These are phyloP conservation scores for Syrista parreyssii DNA, from an alignment of 2,888 invertebrate genomes.

Conservation along the genomic window DNA sequence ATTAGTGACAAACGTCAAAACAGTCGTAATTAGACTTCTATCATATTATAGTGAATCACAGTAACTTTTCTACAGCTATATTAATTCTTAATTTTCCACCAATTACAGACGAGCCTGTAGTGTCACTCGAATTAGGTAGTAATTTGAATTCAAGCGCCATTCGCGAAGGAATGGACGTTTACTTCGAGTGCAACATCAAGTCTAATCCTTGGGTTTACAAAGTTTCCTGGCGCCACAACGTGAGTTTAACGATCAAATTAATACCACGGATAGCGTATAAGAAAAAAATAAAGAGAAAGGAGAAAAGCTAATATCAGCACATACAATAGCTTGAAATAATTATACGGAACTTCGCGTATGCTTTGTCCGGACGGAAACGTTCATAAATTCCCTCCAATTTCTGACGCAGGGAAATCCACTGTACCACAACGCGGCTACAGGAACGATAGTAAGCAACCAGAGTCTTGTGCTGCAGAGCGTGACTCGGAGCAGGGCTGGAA, in stretches of 20 bases:
- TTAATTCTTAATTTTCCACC: neutral
- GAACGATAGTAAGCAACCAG: slow-evolving; percentile 89
- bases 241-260: slow-evolving; percentile 53
- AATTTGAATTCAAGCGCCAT: slow-evolving; percentile 83
- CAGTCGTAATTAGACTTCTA: neutral
- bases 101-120: slow-evolving; percentile 83
- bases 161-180: slow-evolving; percentile 89
- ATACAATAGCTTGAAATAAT: neutral
- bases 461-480: slow-evolving; percentile 90
- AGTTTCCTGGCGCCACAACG: slow-evolving; percentile 83
- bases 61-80: neutral
- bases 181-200: slow-evolving; percentile 90
- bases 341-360: neutral
- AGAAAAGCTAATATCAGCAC: neutral
- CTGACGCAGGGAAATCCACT: slow-evolving; percentile 76
- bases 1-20: slow-evolving; percentile 13
- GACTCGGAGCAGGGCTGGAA: slow-evolving; percentile 79
- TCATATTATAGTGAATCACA: neutral
- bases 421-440: slow-evolving; percentile 82
- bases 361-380: neutral
- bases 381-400: neutral
- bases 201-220: slow-evolving; percentile 87
- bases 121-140: slow-evolving; percentile 84
- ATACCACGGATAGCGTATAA: neutral
- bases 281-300: slow-evolving; percentile 3